Evolutionary conservation across 2,797 vertebrate species (phyloP), one percentile per base, ranked within the genome.

Genomic region (Characodon lateralis): DNA sequence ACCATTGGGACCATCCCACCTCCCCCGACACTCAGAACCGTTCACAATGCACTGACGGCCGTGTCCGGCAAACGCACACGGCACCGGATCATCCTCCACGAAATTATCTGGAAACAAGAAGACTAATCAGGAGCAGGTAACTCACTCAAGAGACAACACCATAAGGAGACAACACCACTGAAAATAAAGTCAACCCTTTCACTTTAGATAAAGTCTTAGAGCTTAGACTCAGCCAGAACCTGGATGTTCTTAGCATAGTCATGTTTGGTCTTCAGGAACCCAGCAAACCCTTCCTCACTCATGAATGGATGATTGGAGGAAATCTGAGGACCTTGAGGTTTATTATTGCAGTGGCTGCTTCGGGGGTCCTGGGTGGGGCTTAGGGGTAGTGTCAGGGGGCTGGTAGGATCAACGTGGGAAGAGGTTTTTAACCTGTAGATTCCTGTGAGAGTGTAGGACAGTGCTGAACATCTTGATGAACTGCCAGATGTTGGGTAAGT

Each of bases 1-100:
- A 68, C 97, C 98, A 0, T 99, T 99, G 0, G 98, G 98, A 41
- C 98, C 98, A 13, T 96, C 96, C 98, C 98, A 99, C 85, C 94
- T 94, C 0, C 96, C 97, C 68, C 95, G 95, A 91, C 98, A 99
- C 91, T 96, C 97, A 0, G 98, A 94, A 81, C 96, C 96, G 1
- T 99, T 99, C 55, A 95, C 66, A 1, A 76, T 59, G 79, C 98
- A 99, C 92, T 96, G 96, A 61, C 98, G 97, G 28, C 98, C 98
- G 1, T 97, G 97, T 89, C 97, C 97, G 63, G 97, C 97, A 83
- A 98, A 98, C 20, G 98, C 98, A 94, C 98, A 99, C 0, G 98
- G 98, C 65, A 97, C 97, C 18, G 98, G 97, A 88, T 99, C 98
- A 16, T 99, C 98, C 90, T 99, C 98, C 88, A 97, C 96, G 63